Evolutionary conservation across 2,888 invertebrate genomes (phyloP), one percentile per base, ranked within the genome.

Genomic region (Cepaea hortensis): DNA sequence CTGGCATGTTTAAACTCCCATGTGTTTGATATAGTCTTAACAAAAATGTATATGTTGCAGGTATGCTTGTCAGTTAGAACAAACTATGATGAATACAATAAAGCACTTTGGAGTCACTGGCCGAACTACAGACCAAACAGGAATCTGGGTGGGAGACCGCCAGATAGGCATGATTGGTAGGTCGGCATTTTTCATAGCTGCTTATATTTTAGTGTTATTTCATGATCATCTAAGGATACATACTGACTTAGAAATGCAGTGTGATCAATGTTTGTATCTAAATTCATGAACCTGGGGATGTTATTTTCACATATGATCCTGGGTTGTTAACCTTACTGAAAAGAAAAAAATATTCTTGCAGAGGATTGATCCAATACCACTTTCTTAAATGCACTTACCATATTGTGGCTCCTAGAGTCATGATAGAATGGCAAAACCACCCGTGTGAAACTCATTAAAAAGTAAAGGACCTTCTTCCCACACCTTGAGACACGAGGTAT

Each of bases 111-210:
- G 92, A 18, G 94, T 98, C 15, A 94, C 95, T 89, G 97, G 97
- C 3, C 94, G 94, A 65, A 96, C 97, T 1, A 97, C 98, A 0
- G 95, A 96, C 1, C 96, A 98, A 93, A 98, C 98, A 0, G 96
- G 99, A 3, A 98, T 99, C 55, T 99, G 99, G 99, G 91, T 94
- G 35, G 90, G 89, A 5, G 91, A 94, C 82, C 91, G 91, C 11
- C 94, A 94, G 90, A 92, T 94, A 65, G 93, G 92, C 86, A 93
- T 94, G 50, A 93, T 94, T 85, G 94, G 94, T 94, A 88, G 88
- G 90, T 86, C 6, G 35, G 48, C 48, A 48, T 46, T 55, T 55
- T 55, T 6, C 11, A 11, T 55, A 11, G 55, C 11, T 55, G 3
- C 18, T 11, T 35, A 65, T 15, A 9, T 65, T 65, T 65, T 18